Evolutionary conservation across 2,113 vertebrate species (phyloP), one percentile per base, ranked within the genome.

Genomic region (Patagioenas fasciata): DNA sequence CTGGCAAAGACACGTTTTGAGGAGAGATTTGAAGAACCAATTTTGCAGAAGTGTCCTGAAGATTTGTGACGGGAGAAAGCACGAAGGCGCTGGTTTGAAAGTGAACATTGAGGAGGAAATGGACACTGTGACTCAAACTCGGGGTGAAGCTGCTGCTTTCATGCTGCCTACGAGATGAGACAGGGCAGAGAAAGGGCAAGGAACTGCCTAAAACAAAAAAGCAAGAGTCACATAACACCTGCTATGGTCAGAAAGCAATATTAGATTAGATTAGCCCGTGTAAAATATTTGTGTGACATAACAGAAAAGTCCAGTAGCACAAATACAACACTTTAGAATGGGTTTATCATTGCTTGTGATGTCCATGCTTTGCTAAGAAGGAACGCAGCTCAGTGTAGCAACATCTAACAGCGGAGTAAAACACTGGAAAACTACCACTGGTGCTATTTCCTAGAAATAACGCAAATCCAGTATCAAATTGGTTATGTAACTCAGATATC

Each of bases 401-500:
- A 73, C 31, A 89, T 78, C 65, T 69, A 74, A 84, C 16, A 82
- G 56, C 74, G 24, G 58, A 80, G 15, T 57, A 88, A 92, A 92
- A 25, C 88, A 81, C 34, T 74, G 57, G 38, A 53, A 96, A 96
- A 89, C 34, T 62, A 72, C 36, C 81, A 71, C 38, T 83, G 56
- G 38, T 74, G 74, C 85, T 87, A 62, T 54, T 97, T 83, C 70
- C 73, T 70, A 80, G 69, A 96, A 94, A 90, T 72, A 92, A 95
- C 13, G 24, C 61, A 80, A 97, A 88, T 80, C 85, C 44, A 77
- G 15, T 70, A 85, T 80, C 6, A 2, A 79, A 90, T 23, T 67
- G 24, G 48, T 80, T 91, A 82, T 13, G 13, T 90, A 88, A 91
- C 44, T 85, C 91, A 66, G 67, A 23, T 70, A 53, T 48, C 66